A percentile compares a stretch with the other conserved stretches of the same genome.
Conservation (phyloP, 1,140 invertebrate species). For the Drosophila ananassae region DNA sequence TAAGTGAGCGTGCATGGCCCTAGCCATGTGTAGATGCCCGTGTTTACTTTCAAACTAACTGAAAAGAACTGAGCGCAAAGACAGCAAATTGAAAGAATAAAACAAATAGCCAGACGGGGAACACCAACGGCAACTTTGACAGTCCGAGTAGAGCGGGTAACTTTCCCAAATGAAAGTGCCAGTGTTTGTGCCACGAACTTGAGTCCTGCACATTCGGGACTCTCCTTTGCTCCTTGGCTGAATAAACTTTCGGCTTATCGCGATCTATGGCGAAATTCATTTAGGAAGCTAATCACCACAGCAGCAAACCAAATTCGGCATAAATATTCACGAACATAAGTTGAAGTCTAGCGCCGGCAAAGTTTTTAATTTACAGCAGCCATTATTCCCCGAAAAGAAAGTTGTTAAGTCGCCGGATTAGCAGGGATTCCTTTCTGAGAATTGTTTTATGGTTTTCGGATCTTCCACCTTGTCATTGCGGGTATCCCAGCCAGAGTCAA, state of each 20-base stretch:
- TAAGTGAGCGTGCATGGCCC: constrained; percentile 51
- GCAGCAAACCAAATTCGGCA: constrained; percentile 23
- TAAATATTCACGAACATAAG: constrained; percentile 36
- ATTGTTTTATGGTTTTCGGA: constrained; percentile 25
- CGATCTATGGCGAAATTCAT: constrained; percentile 46
- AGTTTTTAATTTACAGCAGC: constrained; percentile 25
- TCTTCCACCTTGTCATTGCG: constrained; percentile 8
- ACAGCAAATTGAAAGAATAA: constrained; percentile 60
- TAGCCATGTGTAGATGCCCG: constrained; percentile 34
- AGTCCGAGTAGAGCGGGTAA: constrained; percentile 5
- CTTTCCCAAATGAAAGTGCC: constrained; percentile 39
- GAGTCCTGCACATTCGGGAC: neutral
- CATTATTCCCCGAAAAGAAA: constrained; percentile 17
- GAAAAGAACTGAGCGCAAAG: constrained; percentile 19
- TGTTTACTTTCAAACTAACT: constrained; percentile 67
- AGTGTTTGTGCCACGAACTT: constrained; percentile 1
- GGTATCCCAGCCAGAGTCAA: neutral
- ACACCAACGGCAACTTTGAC: constrained; percentile 9
- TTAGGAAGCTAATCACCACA: constrained; percentile 27
- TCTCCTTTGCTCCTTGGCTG: neutral
- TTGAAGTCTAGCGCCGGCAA: constrained; percentile 9
- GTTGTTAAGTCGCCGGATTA: constrained; percentile 25
- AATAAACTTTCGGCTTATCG: constrained; percentile 43
- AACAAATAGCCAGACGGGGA: constrained; percentile 45
- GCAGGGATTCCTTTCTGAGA: constrained; percentile 4